These are phyloP conservation scores for Leptopterna dolabrata DNA, from an alignment of 2,888 invertebrate species.

Conservation along the genomic window DNA sequence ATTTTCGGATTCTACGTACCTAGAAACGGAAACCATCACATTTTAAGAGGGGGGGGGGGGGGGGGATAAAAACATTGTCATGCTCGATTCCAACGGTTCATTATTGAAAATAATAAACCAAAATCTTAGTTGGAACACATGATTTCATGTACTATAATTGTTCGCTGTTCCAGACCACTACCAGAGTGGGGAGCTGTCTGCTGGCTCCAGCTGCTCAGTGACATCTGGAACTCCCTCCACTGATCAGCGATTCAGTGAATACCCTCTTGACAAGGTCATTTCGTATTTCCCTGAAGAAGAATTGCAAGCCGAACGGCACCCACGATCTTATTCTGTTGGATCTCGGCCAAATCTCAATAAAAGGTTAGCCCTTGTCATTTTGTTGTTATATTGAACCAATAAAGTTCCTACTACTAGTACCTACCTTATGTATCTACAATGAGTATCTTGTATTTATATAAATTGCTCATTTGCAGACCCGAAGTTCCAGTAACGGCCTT, in stretches of 20 bases:
- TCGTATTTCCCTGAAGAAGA: slow-evolving; percentile 77
- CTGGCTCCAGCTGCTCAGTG: slow-evolving; percentile 79
- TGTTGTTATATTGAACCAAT: background rate
- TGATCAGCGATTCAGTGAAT: slow-evolving; percentile 80
- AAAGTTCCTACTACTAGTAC: background rate
- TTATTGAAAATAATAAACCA: too few relatives aligned
- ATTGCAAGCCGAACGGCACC: slow-evolving; percentile 71
- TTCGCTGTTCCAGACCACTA: slow-evolving; percentile 46
- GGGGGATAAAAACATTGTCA: too few relatives aligned
- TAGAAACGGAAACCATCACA: too few relatives aligned
- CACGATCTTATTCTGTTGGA: slow-evolving; percentile 87
- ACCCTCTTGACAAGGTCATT: slow-evolving; percentile 83
- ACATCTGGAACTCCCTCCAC: slow-evolving; percentile 86
- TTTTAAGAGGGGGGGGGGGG: too few relatives aligned
- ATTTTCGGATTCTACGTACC: too few relatives aligned
- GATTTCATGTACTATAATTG: too few relatives aligned
- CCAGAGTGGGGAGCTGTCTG: slow-evolving; percentile 69
- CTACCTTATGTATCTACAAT: background rate
- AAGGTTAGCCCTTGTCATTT: slow-evolving; percentile 57
- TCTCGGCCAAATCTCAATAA: slow-evolving; percentile 75
- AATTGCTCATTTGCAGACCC: slow-evolving; percentile 40
- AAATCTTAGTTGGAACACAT: too few relatives aligned
- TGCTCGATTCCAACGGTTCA: too few relatives aligned
- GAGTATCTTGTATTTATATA: background rate
- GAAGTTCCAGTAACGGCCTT: slow-evolving; percentile 43